phyloP scores from a whole-genome alignment of 2,888 invertebrate genomes.

The Silvanus unidentatus region DNA sequence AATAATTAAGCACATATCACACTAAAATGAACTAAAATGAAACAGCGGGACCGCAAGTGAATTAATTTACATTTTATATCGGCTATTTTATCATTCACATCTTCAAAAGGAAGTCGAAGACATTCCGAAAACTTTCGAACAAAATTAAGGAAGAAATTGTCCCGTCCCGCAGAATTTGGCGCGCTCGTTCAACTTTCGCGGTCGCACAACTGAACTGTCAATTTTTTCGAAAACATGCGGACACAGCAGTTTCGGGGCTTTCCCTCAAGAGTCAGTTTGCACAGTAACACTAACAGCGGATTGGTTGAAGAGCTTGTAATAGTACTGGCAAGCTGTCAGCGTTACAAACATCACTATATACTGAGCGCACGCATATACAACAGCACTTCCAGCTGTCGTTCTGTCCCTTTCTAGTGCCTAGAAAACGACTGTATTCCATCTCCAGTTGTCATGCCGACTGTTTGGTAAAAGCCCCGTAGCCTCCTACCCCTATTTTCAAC shows the following conservation, averaged over 20 bases:
- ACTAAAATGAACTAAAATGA: slow-evolving; percentile 24
- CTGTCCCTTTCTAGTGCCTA: slow-evolving; percentile 28
- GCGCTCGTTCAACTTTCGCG: too few species aligned
- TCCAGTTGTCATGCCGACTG: slow-evolving; percentile 35
- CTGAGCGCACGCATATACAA: slow-evolving; percentile 42
- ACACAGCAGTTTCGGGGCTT: slow-evolving; percentile 19
- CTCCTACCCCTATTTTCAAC: slow-evolving; percentile 45
- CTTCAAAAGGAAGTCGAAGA: too few species aligned
- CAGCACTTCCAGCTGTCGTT: slow-evolving; percentile 27
- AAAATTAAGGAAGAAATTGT: too few species aligned
- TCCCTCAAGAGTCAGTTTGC: slow-evolving; percentile 44
- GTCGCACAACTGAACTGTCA: slow-evolving; percentile 37
- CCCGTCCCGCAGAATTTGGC: too few species aligned
- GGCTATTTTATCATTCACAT: too few species aligned
- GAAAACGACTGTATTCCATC: slow-evolving; percentile 17
- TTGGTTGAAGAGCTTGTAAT: slow-evolving; percentile 46
- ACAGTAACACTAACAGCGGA: slow-evolving; percentile 43
- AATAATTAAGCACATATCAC: slow-evolving; percentile 24
- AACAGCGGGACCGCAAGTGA: slow-evolving; percentile 38
- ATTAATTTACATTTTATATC: too few species aligned
- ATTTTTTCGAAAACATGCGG: slow-evolving; percentile 24
- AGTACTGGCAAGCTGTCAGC: slow-evolving; percentile 49
- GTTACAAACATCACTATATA: slow-evolving; percentile 48
- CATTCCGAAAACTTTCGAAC: too few species aligned
- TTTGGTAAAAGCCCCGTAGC: slow-evolving; percentile 37